A percentile compares a stretch with the other conserved stretches of the same genome.
These are phyloP conservation scores for Leptarthrus brevirostris DNA, from an alignment of 2,888 invertebrate genomes.

Conservation along the genomic window DNA sequence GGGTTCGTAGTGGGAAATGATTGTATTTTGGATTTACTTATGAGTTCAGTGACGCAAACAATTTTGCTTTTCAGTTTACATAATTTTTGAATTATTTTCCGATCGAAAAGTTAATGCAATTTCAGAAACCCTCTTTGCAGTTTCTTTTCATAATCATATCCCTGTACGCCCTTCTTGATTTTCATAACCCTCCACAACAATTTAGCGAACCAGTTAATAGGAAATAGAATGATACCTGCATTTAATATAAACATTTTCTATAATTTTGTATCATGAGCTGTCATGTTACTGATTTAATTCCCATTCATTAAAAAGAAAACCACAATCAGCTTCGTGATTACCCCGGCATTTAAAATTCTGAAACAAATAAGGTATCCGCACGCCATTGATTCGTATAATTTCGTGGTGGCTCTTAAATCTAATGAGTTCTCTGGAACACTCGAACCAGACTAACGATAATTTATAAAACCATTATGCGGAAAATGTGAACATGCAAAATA, in stretches of 20 bases:
- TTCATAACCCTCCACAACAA: no score
- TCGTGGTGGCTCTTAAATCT: constrained; percentile 6
- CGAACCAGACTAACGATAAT: constrained; percentile 9
- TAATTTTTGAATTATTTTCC: no score
- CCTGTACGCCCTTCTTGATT: no score
- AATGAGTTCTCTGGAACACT: constrained; percentile 19
- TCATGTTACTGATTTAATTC: constrained; percentile 32
- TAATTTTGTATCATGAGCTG: background rate
- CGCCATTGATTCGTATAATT: constrained; percentile 34
- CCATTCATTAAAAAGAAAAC: constrained; percentile 31
- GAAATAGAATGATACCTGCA: no score
- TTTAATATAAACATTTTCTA: no score
- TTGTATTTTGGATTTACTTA: no score
- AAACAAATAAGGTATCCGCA: constrained; percentile 29
- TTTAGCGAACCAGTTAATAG: no score
- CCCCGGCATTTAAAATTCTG: constrained; percentile 22
- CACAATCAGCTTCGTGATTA: constrained; percentile 6
- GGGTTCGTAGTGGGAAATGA: constrained; percentile 31
- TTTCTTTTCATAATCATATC: no score
- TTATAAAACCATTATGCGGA: constrained; percentile 52
- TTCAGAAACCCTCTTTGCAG: no score
- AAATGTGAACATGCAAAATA: constrained; percentile 54
- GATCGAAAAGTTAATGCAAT: no score
- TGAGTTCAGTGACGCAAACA: no score
- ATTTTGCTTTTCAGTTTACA: no score